Evolutionary conservation across 2,888 invertebrate genomes (phyloP), one percentile per base, ranked within the genome.

Genomic region (Bombylius major): DNA sequence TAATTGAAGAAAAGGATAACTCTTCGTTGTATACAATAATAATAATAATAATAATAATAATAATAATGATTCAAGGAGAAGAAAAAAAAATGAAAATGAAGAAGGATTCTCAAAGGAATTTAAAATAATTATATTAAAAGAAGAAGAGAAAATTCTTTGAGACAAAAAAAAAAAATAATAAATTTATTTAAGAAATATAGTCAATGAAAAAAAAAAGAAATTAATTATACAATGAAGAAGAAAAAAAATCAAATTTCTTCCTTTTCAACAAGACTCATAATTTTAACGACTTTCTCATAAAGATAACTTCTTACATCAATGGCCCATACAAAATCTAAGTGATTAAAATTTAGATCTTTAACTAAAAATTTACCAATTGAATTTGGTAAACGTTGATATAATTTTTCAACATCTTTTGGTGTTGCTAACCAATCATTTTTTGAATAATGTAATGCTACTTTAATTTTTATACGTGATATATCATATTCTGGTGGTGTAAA

Each of bases 281-380:
- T 70, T 56, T 75, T 74, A 14, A 82, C 69, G 42, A 83, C 69
- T 60, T 78, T 76, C 54, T 81, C 71, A 64, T 82, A 85, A 1
- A 86, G 66, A 56, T 84, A 66, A 5, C 73, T 72, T 55, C 75
- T 78, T 0, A 79, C 81, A 65, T 83, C 77, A n/a, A 78, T 79
- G 13, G 79, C 86, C 80, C 82, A 84, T 61, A 84, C 72, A 66
- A 84, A 87, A 66, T 87, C 87, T 58, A 86, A 66, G 67, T 87
- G 87, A 66, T 81, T 84, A 65, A 85, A 87, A 6, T 71, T 70
- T 4, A 72, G 64, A 64, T 78, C 71, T 0, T 79, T 76, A 11
- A 87, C 77, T 50, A 77, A 69, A 69, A 80, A 81, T 59, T 77
- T 77, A 53, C 79, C 79, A 7, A 79, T 68, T 4, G 76, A 75